Percentiles rank a stretch among this genome's conserved stretches.
phyloP scores from a whole-genome alignment of 2,888 invertebrate species.

The Ephialtes manifestator region DNA sequence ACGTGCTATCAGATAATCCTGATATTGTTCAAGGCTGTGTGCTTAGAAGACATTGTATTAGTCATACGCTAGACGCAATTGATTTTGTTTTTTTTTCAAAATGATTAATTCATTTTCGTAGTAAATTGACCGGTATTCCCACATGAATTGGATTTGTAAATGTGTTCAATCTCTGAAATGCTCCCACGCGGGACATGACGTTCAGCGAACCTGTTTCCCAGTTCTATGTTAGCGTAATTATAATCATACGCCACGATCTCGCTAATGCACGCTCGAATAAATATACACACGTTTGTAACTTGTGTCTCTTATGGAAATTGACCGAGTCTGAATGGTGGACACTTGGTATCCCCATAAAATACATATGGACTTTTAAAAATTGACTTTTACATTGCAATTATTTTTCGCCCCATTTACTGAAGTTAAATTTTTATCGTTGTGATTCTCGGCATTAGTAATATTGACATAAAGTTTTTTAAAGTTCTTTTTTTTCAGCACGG shows the following conservation, averaged over 20 bases:
- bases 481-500: too few relatives aligned
- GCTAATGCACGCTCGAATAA: conserved; percentile 62
- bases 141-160: conserved; percentile 33
- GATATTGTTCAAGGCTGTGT: background rate
- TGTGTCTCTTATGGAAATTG: background rate
- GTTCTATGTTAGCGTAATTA: conserved; percentile 16
- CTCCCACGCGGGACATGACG: conserved; percentile 36
- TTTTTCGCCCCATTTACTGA: background rate
- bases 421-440: background rate
- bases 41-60: background rate
- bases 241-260: conserved; percentile 54
- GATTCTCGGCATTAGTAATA: background rate
- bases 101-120: background rate
- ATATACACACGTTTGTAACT: conserved; percentile 6
- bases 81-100: background rate
- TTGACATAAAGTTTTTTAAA: too few relatives aligned
- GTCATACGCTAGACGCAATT: background rate
- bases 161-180: conserved; percentile 19
- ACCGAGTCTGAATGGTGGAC: background rate
- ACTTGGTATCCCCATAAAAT: background rate
- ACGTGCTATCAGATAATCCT: background rate
- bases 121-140: background rate
- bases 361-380: background rate
- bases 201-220: conserved; percentile 59
- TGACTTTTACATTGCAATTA: background rate